These are phyloP conservation scores for Discoglossus pictus DNA, from an alignment of 2,797 vertebrate species.

Conservation along the genomic window DNA sequence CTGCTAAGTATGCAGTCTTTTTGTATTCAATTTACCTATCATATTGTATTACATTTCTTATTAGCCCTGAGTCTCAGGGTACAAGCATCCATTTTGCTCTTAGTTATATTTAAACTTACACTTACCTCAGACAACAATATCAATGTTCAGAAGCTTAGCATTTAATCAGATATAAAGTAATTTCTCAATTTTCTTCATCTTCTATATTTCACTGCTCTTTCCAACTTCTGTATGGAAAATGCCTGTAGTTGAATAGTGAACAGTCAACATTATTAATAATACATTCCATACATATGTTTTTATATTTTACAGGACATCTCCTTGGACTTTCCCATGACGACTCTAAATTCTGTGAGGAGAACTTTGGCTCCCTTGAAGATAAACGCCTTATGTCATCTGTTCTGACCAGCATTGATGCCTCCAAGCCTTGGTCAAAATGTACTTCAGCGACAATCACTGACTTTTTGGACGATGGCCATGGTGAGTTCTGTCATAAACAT, in stretches of 20 bases:
- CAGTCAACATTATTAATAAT: background rate
- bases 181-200: background rate
- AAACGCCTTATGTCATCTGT: slow-evolving; percentile 98
- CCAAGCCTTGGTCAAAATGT: slow-evolving; percentile 97
- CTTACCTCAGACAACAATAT: too few relatives aligned
- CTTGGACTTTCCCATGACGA: slow-evolving; percentile 97
- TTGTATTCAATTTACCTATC: too few relatives aligned
- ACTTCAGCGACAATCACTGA: slow-evolving; percentile 95
- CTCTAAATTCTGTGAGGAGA: slow-evolving; percentile 97
- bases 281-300: slow-evolving; percentile 32
- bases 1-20: too few relatives aligned
- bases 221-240: too few relatives aligned
- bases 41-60: too few relatives aligned
- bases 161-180: too few relatives aligned
- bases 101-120: too few relatives aligned
- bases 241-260: slow-evolving; percentile 7
- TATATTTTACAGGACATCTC: slow-evolving; percentile 79
- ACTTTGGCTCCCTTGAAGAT: slow-evolving; percentile 90
- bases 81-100: too few relatives aligned
- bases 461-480: slow-evolving; percentile 95
- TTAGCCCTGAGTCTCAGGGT: too few relatives aligned
- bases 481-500: slow-evolving; percentile 67
- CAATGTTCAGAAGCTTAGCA: too few relatives aligned
- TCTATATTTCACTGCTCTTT: background rate
- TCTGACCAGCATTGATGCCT: slow-evolving; percentile 93